Conservation (phyloP, 1,140 invertebrate species). For the Aphelinus certus region DNA sequence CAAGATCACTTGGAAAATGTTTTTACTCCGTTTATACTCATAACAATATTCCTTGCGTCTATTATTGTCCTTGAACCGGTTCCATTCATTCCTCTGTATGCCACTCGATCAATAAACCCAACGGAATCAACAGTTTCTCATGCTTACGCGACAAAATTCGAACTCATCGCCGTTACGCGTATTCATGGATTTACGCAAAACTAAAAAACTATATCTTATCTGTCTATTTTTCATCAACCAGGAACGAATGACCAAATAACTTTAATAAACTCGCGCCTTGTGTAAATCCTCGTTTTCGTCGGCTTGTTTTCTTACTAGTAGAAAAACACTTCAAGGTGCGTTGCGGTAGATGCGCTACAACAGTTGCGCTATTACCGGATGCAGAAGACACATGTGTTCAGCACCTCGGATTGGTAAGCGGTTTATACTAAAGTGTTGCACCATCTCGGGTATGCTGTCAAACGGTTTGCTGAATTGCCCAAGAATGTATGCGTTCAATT, state of each 20-base stretch:
- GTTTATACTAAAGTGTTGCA: slow-evolving; percentile 91
- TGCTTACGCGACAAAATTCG: neutral
- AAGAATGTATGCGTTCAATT: slow-evolving; percentile 81
- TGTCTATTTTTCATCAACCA: slow-evolving; percentile 37
- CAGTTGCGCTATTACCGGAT: slow-evolving; percentile 87
- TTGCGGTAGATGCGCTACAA: slow-evolving; percentile 71
- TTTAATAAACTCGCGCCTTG: neutral
- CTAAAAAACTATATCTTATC: slow-evolving; percentile 24
- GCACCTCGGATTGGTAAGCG: slow-evolving; percentile 92
- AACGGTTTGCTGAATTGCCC: slow-evolving; percentile 93
- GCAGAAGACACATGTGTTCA: slow-evolving; percentile 92
- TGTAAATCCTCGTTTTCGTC: neutral
- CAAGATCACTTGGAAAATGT: no score
- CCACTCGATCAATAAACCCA: neutral
- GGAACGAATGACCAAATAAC: slow-evolving; percentile 37
- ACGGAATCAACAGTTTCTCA: neutral
- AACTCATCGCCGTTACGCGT: neutral
- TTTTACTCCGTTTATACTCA: no score
- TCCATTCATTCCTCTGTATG: neutral
- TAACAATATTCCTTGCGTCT: no score
- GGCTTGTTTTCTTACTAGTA: neutral
- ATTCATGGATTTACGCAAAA: neutral
- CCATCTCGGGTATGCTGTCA: slow-evolving; percentile 89
- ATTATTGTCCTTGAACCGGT: neutral
- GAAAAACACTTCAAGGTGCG: slow-evolving; percentile 59